Evolutionary conservation across 1,140 invertebrate species (phyloP).

Genomic region (Drosophila parvula): DNA sequence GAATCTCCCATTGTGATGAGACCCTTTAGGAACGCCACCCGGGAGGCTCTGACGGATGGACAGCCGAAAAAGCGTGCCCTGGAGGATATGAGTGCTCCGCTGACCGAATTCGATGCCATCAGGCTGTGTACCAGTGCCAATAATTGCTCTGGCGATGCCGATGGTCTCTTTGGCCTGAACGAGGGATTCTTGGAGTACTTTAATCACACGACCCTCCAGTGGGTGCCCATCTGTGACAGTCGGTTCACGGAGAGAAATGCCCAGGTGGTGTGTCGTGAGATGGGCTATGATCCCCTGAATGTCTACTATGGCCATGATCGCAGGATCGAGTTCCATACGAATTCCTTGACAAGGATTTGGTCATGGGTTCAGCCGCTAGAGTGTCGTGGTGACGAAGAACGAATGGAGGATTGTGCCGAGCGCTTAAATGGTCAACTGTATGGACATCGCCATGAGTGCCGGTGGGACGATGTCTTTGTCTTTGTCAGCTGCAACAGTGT

Average conservation of each 20-base stretch:
- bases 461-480: conserved; percentile 95
- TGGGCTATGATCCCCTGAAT: conserved; percentile 96
- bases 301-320: conserved; percentile 92
- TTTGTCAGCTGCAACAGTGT: conserved; percentile 95
- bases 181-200: conserved; percentile 97
- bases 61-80: conserved; percentile 85
- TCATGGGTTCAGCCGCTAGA: conserved; percentile 97
- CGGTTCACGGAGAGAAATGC: conserved; percentile 97
- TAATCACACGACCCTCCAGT: conserved; percentile 96
- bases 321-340: conserved; percentile 93
- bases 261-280: conserved; percentile 96
- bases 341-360: conserved; percentile 92
- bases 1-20: conserved; percentile 93
- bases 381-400: conserved; percentile 92
- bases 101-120: conserved; percentile 86
- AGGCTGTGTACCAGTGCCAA: conserved; percentile 89
- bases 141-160: conserved; percentile 87
- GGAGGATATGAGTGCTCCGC: conserved; percentile 71
- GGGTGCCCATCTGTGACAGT: conserved; percentile 98
- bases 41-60: conserved; percentile 45
- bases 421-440: conserved; percentile 95
- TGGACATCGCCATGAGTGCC: conserved; percentile 92
- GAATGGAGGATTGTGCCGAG: conserved; percentile 94
- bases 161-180: conserved; percentile 84
- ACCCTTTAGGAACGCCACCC: conserved; percentile 85